Base-by-base conservation (phyloP, 2,113 vertebrate species). In the Callochromis pleurospilus region DNA sequence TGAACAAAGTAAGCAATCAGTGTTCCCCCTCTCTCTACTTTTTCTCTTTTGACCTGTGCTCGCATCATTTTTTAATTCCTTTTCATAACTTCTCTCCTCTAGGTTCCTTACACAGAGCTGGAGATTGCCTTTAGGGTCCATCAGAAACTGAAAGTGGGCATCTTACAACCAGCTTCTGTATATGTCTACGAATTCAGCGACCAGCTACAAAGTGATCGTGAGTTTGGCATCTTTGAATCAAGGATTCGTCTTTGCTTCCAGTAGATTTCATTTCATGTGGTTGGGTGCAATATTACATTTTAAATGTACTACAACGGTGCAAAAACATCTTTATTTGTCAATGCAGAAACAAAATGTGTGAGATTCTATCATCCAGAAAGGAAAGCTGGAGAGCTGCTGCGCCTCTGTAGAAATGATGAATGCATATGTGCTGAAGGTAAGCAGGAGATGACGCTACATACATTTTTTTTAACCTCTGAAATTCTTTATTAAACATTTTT, bases 101-200 rank as follows among this genome's bases (percentile, higher is more conserved):
- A 96, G 96, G 88, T 96, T 81, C 95, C 95, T 53, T 91, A 94
- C 88, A 86, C 12, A 4, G 29, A 17, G 49, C 38, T 83, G 26
- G 94, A 85, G 70, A 87, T 96, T 38, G 38, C 49, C n/a, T 97
- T 98, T 89, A 97, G 89, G 88, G 21, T 97, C 21, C 95, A 96
- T 68, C 95, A 96, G 85, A 93, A 53, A 9, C 91, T 96, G 11
- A 93, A 95, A 3, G 96, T 96, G 51, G 96, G 95, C 5, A 70
- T 97, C 4, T 85, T 97, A 82, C 97, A 98, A 84, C 97, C 97
- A 2, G 97, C 96, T 1, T 79, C 93, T 0, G 95, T 98, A 79
- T 97, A 94, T 33, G 92, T 98, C 36, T 98, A 98, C 88, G 97
- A 97, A 87, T 97, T 97, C 79, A 97, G 97, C n/a, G 36, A 58